A percentile compares a stretch with the other conserved stretches of the same genome.
phyloP scores from a whole-genome alignment of 2,888 invertebrate genomes.

The Pinctada fucata region DNA sequence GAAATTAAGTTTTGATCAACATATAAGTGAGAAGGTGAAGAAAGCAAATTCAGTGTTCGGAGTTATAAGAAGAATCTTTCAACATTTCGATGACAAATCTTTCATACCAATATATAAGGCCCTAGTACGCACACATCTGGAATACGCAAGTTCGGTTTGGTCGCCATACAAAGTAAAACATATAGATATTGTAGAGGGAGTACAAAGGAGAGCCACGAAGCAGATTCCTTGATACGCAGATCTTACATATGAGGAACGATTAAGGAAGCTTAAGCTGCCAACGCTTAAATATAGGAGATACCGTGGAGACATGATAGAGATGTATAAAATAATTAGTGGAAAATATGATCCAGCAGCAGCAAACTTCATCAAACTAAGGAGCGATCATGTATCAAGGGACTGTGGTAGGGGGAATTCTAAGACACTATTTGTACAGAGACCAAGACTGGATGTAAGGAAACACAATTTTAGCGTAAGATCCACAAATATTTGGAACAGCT shows the following conservation, averaged over 20 bases:
- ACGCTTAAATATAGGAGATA: slow-evolving; percentile 5
- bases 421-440: slow-evolving; percentile 3
- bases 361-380: slow-evolving; percentile 10
- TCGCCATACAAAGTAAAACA: slow-evolving; percentile 21
- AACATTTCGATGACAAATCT: slow-evolving; percentile 18
- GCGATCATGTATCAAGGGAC: background rate
- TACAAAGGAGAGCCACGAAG: slow-evolving; percentile 34
- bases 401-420: slow-evolving; percentile 4
- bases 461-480: background rate
- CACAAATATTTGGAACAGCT: background rate
- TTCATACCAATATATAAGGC: slow-evolving; percentile 28
- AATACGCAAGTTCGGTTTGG: slow-evolving; percentile 32
- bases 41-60: slow-evolving; percentile 26
- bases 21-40: slow-evolving; percentile 28
- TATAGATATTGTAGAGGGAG: slow-evolving; percentile 26
- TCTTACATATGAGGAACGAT: slow-evolving; percentile 23
- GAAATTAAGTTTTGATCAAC: slow-evolving; percentile 15
- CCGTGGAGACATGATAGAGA: slow-evolving; percentile 33
- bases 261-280: slow-evolving; percentile 21
- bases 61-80: slow-evolving; percentile 21
- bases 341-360: background rate
- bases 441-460: background rate
- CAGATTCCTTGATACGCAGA: slow-evolving; percentile 21
- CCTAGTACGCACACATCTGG: slow-evolving; percentile 31
- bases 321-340: slow-evolving; percentile 17